Evolutionary conservation across 1,140 invertebrate genomes (phyloP), one percentile per base, ranked within the genome.

Genomic region (Heliothis subflexa): DNA sequence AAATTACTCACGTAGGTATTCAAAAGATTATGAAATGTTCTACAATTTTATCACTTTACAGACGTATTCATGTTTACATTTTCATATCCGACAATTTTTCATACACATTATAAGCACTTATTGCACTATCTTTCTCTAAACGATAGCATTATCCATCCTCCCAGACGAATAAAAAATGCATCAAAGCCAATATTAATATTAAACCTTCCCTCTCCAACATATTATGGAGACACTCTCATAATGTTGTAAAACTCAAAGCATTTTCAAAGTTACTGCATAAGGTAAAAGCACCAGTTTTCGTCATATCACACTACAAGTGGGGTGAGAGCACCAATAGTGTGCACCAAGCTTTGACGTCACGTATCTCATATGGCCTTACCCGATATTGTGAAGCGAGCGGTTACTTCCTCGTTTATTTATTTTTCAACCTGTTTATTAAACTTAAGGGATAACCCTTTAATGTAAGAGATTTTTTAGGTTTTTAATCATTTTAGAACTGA

Each of bases 321-420:
- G 72, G 47, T 75, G n/a, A 28, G 62, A 66, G 62, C 50, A 40
- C 61, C 74, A 68, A 77, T 45, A 77, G 49, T 55, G 61, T 68
- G 49, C 50, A 50, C 21, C 25, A 61, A n/a, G 40, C 74, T 77
- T 68, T 81, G 71, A 78, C 72, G 70, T 78, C 62, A 74, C 78
- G 78, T 79, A 79, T 75, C 54, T 79, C 78, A 79, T 74, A 79
- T 75, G 50, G 45, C 28, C 52, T 55, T 54, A 54, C 28, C 49
- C 74, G 50, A 77, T 55, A 77, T 77, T 68, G 74, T 52, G 72
- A 28, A 70, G 52, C 55, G 50, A n/a, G 10, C 25, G 68, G 59
- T 28, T 66, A 66, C 54, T 74, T 68, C 62, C 18, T 61, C 18
- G n/a, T 45, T n/a, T 68, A 79, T 79, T 79, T 73, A 73, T 62